Percentiles rank a stretch among this genome's conserved stretches.
Conservation (phyloP, 2,797 vertebrate species). For the Urophycis tenuis region DNA sequence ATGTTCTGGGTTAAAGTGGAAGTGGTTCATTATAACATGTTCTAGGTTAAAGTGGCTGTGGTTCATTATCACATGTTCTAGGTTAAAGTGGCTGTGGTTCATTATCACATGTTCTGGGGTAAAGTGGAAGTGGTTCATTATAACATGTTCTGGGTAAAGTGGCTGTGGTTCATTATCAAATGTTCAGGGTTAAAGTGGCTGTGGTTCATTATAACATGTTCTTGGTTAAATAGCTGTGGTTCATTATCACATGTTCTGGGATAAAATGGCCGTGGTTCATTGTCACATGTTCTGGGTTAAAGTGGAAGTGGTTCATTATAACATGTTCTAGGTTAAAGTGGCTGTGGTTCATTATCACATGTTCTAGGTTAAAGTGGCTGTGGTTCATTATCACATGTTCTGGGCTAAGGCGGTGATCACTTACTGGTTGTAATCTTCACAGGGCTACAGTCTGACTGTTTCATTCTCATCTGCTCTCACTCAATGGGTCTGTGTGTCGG, state of each 20-base stretch:
- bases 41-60: neutral
- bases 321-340: too few relatives aligned
- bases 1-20: too few relatives aligned
- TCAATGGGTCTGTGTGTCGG: neutral
- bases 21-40: neutral
- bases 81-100: neutral
- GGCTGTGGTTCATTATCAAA: neutral
- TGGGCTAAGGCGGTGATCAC: neutral
- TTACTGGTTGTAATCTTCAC: neutral
- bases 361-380: too few relatives aligned
- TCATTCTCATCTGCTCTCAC: neutral
- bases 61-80: neutral
- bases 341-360: too few relatives aligned
- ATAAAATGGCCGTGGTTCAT: too few relatives aligned
- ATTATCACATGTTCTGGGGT: too few relatives aligned
- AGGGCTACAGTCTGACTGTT: neutral
- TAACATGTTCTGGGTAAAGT: too few relatives aligned
- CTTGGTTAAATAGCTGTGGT: too few relatives aligned
- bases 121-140: too few relatives aligned
- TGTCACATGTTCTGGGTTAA: neutral
- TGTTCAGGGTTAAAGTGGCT: neutral
- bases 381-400: neutral
- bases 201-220: too few relatives aligned
- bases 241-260: too few relatives aligned
- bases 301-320: neutral